A percentile compares a stretch with the other conserved stretches of the same genome.
phyloP scores from a whole-genome alignment of 37 sponge, comb jelly and placozoan species.

The Aplysina aerophoba region DNA sequence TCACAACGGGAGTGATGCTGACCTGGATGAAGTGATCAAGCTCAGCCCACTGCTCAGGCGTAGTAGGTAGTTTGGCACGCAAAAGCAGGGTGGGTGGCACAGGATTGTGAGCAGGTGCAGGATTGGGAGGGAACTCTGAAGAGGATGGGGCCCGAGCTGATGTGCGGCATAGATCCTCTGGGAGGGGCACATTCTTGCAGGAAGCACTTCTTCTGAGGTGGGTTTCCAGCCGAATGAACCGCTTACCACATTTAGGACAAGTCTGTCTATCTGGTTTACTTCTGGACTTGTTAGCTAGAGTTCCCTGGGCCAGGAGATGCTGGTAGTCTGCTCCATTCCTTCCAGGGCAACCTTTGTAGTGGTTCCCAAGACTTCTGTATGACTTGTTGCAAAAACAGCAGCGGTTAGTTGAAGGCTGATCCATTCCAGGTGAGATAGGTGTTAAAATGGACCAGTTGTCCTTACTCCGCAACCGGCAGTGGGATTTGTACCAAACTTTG shows the following conservation, averaged over 20 bases:
- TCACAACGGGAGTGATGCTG: background rate
- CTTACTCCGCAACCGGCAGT: background rate
- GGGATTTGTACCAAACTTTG: conserved; percentile 17
- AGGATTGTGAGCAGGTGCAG: background rate
- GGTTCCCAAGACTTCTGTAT: conserved; percentile 5
- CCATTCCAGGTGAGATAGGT: conserved; percentile 3
- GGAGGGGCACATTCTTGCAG: background rate
- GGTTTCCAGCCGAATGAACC: conserved; percentile 7
- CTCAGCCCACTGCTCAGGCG: conserved; percentile 23
- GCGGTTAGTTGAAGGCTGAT: background rate
- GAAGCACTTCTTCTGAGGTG: conserved; percentile 3
- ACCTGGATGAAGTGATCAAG: background rate
- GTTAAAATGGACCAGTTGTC: background rate
- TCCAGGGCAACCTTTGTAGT: conserved; percentile 11
- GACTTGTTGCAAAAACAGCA: conserved; percentile 10
- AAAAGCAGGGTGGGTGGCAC: background rate
- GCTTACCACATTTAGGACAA: conserved; percentile 11
- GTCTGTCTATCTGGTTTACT: background rate
- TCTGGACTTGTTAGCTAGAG: background rate
- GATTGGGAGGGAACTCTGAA: background rate
- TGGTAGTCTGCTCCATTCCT: conserved; percentile 30
- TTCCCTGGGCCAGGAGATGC: conserved; percentile 6
- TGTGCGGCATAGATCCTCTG: too few species aligned
- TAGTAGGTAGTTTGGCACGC: conserved; percentile 1
- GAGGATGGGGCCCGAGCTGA: background rate